These are phyloP conservation scores for Drosophila ficusphila DNA, from an alignment of 1,140 invertebrate genomes.

Conservation along the genomic window DNA sequence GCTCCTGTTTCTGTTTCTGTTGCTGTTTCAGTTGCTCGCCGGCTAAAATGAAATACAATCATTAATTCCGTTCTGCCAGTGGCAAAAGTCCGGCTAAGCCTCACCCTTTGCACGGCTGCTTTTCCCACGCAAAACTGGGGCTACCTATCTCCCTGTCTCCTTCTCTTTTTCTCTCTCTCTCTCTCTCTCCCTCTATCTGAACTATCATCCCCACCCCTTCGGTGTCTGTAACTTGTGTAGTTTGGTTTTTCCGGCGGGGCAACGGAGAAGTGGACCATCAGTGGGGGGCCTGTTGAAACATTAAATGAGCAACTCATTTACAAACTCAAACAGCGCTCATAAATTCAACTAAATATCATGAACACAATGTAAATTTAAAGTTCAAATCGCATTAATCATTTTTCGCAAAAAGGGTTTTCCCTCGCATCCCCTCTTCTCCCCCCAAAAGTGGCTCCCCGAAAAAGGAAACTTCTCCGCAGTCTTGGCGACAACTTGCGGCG, in stretches of 20 bases:
- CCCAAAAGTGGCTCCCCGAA: background rate
- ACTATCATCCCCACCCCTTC: background rate
- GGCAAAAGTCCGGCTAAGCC: constrained; percentile 40
- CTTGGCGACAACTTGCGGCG: constrained; percentile 47
- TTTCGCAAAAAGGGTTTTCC: constrained; percentile 50
- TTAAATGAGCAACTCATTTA: constrained; percentile 83
- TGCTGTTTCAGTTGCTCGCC: background rate
- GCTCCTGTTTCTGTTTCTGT: no score
- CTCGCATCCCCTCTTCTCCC: background rate
- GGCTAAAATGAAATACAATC: constrained; percentile 73
- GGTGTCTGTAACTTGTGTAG: constrained; percentile 39
- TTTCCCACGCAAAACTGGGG: background rate
- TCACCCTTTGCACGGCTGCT: background rate
- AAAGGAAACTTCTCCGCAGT: background rate
- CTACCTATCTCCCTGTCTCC: background rate
- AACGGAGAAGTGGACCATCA: background rate
- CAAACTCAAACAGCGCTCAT: constrained; percentile 81
- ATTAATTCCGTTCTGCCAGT: constrained; percentile 67
- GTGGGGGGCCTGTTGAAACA: constrained; percentile 62
- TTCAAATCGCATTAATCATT: constrained; percentile 82
- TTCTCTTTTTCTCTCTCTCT: background rate
- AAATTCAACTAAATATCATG: constrained; percentile 82
- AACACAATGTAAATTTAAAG: constrained; percentile 82
- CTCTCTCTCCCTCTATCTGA: background rate
- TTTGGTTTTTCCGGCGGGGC: constrained; percentile 2